Evolutionary conservation across 2,113 vertebrate species (phyloP).

Genomic region (Labeo catla): DNA sequence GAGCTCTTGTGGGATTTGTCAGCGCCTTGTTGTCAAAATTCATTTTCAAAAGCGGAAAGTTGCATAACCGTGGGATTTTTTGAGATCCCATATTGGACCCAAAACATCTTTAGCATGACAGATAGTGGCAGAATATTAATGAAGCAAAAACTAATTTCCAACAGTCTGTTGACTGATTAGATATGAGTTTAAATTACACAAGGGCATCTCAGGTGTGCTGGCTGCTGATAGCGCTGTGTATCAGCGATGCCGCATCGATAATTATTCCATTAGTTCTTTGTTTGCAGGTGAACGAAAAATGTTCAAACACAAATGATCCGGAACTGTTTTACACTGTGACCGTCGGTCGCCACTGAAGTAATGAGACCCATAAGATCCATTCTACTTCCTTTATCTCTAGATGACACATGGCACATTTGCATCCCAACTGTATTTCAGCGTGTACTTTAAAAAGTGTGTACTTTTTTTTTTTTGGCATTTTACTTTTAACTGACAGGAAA

Average conservation of each 20-base stretch:
- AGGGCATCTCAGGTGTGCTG: slow-evolving; percentile 59
- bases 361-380: slow-evolving; percentile 1
- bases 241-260: slow-evolving; percentile 70
- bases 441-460: not conserved
- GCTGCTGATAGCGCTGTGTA: slow-evolving; percentile 69
- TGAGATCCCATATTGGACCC: slow-evolving; percentile 48
- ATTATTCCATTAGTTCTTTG: slow-evolving; percentile 67
- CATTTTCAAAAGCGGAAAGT: slow-evolving; percentile 44
- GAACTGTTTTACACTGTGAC: not conserved
- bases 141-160: slow-evolving; percentile 54
- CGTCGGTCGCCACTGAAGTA: not conserved
- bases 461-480: not conserved
- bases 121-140: slow-evolving; percentile 36
- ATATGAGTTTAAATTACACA: slow-evolving; percentile 59
- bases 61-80: slow-evolving; percentile 42
- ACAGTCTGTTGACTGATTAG: slow-evolving; percentile 70
- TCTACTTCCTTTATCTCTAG: slow-evolving; percentile 5
- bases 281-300: slow-evolving; percentile 61
- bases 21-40: slow-evolving; percentile 55
- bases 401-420: slow-evolving; percentile 25
- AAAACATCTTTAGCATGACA: slow-evolving; percentile 51
- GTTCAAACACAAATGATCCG: slow-evolving; percentile 53
- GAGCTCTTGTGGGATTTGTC: slow-evolving; percentile 57
- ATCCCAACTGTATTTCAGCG: not conserved
- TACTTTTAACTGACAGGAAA: not conserved